These are phyloP conservation scores for Platynereis dumerilii DNA, from an alignment of 2,888 invertebrate species.

Conservation along the genomic window DNA sequence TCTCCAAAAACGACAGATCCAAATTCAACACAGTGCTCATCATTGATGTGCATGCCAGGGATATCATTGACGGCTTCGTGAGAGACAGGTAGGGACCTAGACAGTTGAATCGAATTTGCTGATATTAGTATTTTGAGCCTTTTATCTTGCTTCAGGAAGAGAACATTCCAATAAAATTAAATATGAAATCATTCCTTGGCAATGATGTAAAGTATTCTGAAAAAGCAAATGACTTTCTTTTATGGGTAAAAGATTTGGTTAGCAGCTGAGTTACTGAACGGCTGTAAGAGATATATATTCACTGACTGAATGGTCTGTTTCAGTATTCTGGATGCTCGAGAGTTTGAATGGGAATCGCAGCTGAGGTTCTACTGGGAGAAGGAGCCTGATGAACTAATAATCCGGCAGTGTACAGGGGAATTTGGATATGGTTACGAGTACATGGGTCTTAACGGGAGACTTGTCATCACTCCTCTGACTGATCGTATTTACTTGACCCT, in stretches of 20 bases:
- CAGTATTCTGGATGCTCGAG: constrained; percentile 81
- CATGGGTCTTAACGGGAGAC: constrained; percentile 89
- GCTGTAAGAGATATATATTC: too few species aligned
- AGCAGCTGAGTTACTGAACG: too few species aligned
- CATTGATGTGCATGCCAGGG: constrained; percentile 89
- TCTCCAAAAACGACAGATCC: constrained; percentile 80
- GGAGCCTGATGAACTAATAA: constrained; percentile 78
- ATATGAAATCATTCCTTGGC: too few species aligned
- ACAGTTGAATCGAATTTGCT: neutral
- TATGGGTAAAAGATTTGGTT: too few species aligned
- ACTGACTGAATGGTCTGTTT: too few species aligned
- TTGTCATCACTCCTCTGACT: constrained; percentile 90
- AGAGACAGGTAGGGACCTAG: constrained; percentile 65
- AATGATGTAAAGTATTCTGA: too few species aligned
- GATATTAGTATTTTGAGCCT: too few species aligned
- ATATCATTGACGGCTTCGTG: constrained; percentile 79
- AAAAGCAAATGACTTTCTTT: too few species aligned
- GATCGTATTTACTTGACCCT: constrained; percentile 92
- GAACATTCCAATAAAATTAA: too few species aligned
- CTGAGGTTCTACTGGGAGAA: constrained; percentile 90
- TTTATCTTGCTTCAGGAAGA: too few species aligned
- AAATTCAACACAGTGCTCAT: constrained; percentile 90
- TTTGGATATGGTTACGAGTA: constrained; percentile 96
- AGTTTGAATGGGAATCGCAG: constrained; percentile 95
- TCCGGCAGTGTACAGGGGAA: constrained; percentile 80